Conservation (phyloP, 1,140 invertebrate genomes). For the Lasaia peninsularis region DNA sequence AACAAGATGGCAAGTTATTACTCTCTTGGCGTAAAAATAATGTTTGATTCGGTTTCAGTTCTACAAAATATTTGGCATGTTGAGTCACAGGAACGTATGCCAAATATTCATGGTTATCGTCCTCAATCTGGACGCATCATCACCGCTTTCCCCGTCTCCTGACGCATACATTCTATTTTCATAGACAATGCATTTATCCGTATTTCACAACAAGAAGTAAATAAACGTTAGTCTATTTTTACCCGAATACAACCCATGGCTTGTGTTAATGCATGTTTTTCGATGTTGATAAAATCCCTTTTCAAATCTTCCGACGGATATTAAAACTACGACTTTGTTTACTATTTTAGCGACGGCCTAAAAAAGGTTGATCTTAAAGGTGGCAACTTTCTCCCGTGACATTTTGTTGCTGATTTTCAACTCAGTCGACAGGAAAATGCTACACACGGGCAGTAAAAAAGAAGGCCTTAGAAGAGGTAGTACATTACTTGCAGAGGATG, state of each 20-base stretch:
- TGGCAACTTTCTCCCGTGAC: too few species aligned
- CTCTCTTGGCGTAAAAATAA: neutral
- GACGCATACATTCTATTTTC: slow-evolving; percentile 62
- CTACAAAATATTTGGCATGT: neutral
- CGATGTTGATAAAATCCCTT: too few species aligned
- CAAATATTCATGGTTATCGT: slow-evolving; percentile 63
- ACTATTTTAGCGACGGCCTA: too few species aligned
- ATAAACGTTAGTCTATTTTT: neutral
- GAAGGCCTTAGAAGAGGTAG: too few species aligned
- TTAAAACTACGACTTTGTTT: too few species aligned
- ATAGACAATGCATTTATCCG: slow-evolving; percentile 24
- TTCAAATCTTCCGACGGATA: too few species aligned
- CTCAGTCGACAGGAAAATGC: too few species aligned
- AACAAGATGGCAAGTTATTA: neutral
- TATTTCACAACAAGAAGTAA: neutral
- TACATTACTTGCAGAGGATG: too few species aligned
- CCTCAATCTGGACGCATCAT: slow-evolving; percentile 47
- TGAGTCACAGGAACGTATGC: slow-evolving; percentile 53
- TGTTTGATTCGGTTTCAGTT: neutral
- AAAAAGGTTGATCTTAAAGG: too few species aligned
- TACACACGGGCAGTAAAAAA: too few species aligned
- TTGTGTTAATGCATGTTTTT: too few species aligned
- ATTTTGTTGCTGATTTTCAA: too few species aligned
- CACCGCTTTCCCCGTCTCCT: slow-evolving; percentile 45
- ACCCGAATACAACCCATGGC: neutral